Percentiles rank a stretch among this genome's conserved stretches.
These are phyloP conservation scores for Habroteleia sp. DNA, from an alignment of 2,888 invertebrate genomes.

Conservation along the genomic window DNA sequence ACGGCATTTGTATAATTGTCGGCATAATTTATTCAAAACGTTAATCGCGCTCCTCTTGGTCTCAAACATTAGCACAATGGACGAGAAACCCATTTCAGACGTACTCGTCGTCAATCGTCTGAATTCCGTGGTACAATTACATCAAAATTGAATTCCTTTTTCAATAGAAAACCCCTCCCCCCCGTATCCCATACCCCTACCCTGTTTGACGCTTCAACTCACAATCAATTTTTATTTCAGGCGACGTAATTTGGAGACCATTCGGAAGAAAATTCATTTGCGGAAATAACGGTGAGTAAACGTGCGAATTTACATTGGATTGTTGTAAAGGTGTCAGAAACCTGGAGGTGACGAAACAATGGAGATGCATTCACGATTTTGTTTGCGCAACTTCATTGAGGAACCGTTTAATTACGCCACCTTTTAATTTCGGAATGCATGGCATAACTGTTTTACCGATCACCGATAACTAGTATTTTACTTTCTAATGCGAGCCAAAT, in stretches of 20 bases:
- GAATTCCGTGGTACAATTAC: constrained; percentile 2
- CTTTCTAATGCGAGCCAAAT: constrained; percentile 17
- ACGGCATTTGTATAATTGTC: not conserved
- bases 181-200: too few species aligned
- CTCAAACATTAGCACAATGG: not conserved
- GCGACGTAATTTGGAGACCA: constrained; percentile 18
- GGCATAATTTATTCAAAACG: constrained; percentile 1
- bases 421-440: constrained; percentile 22
- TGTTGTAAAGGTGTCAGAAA: constrained; percentile 13
- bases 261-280: constrained; percentile 12
- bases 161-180: constrained; percentile 1
- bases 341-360: constrained; percentile 34
- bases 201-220: not conserved
- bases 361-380: constrained; percentile 35
- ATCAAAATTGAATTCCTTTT: constrained; percentile 6
- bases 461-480: constrained; percentile 20
- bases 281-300: constrained; percentile 34
- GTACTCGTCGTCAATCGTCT: constrained; percentile 1
- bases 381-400: constrained; percentile 33
- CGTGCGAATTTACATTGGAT: constrained; percentile 24
- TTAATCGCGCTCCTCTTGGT: not conserved
- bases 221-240: constrained; percentile 40
- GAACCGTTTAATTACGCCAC: constrained; percentile 33
- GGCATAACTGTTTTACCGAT: constrained; percentile 24
- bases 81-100: constrained; percentile 10